A percentile compares a stretch with the other conserved stretches of the same genome.
Conservation (phyloP, 37 sponge, comb jelly and placozoan genomes). For the Cladorhizidae sp. region DNA sequence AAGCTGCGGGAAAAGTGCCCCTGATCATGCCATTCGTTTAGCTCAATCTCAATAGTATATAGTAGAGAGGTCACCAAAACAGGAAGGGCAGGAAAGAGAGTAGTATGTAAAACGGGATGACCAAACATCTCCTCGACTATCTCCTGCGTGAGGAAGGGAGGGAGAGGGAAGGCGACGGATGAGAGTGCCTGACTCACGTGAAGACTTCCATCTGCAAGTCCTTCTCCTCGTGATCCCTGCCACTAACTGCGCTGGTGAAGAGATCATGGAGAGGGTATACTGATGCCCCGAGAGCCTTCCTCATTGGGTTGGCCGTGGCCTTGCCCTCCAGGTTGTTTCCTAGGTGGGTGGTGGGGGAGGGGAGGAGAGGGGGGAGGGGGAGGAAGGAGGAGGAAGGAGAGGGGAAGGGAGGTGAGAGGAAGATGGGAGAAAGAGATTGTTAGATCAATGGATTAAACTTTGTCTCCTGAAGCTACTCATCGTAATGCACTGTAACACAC, state of each 20-base stretch:
- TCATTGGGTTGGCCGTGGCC: constrained; percentile 34
- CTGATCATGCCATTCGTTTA: too few species aligned
- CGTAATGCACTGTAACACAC: too few species aligned
- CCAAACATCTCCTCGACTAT: too few species aligned
- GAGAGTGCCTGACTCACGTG: constrained; percentile 23
- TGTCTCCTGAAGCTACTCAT: too few species aligned
- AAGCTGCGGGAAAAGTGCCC: too few species aligned
- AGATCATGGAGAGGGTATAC: constrained; percentile 53
- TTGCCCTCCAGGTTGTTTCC: constrained; percentile 64
- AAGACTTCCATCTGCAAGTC: constrained; percentile 63
- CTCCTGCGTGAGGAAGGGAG: too few species aligned
- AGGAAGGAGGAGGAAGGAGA: background rate
- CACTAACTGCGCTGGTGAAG: constrained; percentile 11
- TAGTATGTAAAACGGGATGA: too few species aligned
- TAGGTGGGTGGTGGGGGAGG: constrained; percentile 1
- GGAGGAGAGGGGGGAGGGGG: background rate
- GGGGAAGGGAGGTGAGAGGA: background rate
- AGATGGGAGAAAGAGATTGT: background rate
- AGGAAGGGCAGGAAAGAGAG: too few species aligned
- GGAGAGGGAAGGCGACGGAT: too few species aligned
- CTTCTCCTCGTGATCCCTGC: constrained; percentile 49
- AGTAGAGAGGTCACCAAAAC: too few species aligned
- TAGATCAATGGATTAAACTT: background rate
- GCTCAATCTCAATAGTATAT: too few species aligned
- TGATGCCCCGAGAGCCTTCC: constrained; percentile 66